phyloP scores from a whole-genome alignment of 2,113 vertebrate genomes.

The Brachyhypopomus occidentalis region DNA sequence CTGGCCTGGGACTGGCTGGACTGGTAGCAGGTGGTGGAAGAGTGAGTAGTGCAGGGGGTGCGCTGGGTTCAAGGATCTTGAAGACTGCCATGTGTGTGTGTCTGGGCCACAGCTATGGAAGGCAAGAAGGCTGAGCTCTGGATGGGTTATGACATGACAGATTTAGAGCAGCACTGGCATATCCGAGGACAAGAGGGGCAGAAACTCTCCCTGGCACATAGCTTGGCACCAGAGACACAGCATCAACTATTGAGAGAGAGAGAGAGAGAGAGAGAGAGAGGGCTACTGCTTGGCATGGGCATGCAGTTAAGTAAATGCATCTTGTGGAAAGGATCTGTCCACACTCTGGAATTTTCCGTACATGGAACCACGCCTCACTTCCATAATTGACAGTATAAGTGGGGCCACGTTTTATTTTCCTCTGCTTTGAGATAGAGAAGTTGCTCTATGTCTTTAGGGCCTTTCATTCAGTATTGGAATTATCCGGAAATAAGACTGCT shows the following conservation, averaged over 20 bases:
- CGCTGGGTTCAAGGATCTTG: background rate
- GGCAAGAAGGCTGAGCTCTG: background rate
- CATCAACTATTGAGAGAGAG: background rate
- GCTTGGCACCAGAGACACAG: background rate
- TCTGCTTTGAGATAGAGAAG: slow-evolving; percentile 3
- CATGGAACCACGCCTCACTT: slow-evolving; percentile 24
- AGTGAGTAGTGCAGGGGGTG: no score
- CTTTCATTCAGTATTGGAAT: background rate
- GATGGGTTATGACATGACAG: slow-evolving; percentile 30
- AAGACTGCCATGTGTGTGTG: background rate
- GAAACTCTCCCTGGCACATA: slow-evolving; percentile 33
- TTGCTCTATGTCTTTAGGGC: background rate
- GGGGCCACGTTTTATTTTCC: slow-evolving; percentile 10
- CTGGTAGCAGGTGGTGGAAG: no score
- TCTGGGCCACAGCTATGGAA: background rate
- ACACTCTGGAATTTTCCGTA: slow-evolving; percentile 6
- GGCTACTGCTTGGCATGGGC: slow-evolving; percentile 19
- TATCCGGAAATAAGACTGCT: background rate
- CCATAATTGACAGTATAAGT: slow-evolving; percentile 15
- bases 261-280: no score
- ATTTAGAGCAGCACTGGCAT: slow-evolving; percentile 10
- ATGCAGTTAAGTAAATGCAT: slow-evolving; percentile 6
- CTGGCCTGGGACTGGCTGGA: background rate
- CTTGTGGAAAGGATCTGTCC: slow-evolving; percentile 34
- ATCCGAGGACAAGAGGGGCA: slow-evolving; percentile 7